Base-by-base conservation (phyloP, 2,888 invertebrate species). In the Meteorus cinctellus region DNA sequence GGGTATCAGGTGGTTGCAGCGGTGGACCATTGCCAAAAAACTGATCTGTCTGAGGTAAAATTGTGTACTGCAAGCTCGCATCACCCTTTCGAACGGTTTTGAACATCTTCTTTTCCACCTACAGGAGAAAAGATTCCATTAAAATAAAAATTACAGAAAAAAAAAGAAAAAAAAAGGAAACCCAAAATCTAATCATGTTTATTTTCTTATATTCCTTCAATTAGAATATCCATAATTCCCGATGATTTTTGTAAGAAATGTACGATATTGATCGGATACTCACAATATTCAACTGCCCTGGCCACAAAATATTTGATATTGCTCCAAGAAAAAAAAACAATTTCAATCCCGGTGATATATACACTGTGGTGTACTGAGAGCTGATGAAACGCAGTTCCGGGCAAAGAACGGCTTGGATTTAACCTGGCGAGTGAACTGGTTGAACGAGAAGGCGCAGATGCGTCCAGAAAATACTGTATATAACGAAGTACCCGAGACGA, bases 11-110 rank as follows among this genome's bases (percentile, higher is more conserved):
- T 81, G 76, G 12, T 80, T 72, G 51, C 80, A 65, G 79, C 51
- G 76, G 75, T 62, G 82, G 80, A 16, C 81, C 81, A 71, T 80
- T 79, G 60, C 62, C 74, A 34, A 75, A 72, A 72, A 85, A 82
- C 78, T 83, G 85, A 79, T 94, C 94, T 76, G 93, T 93, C 88
- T 94, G 94, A 77, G 94, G 94, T 80, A 94, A 91, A 84, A 94
- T 94, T 82, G 94, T 94, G 89, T 94, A 94, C 86, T 94, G 94
- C 83, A 94, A 91, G 86, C 94, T 94, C 84, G 94, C 93, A 88
- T 94, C 94, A 79, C 94, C 94, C 88, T 94, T 94, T 80, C 94
- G 91, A 87, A 94, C 94, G 82, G 94, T 94, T 90, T 94, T 94
- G 90, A 94, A 94, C 94, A 94, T 94, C 84, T 59, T 65, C 8